Evolutionary conservation across 2,113 vertebrate species (phyloP), one percentile per base, ranked within the genome.

Genomic region (Holacanthus passer): DNA sequence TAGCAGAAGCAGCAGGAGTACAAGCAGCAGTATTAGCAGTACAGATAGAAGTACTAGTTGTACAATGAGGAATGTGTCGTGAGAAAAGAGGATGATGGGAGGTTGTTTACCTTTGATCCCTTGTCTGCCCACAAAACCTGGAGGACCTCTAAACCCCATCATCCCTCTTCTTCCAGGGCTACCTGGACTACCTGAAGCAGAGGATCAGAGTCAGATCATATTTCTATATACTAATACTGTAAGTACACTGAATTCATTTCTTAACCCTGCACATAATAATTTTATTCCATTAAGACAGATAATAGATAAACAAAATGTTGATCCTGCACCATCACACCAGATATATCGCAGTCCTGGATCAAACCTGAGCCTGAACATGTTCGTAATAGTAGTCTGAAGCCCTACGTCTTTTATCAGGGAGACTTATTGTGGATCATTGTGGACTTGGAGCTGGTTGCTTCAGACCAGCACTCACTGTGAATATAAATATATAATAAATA

Each of bases 81-180:
- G 14, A 39, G 14, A 16, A 68, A 29, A 60, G 29, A 59, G 41
- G 22, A 41, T 29, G 3, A 50, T 27, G 16, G 5, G 43, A 45
- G 6, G 3, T 11, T 3, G 3, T 17, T 85, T 81, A 95, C 94
- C 95, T 91, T 95, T 95, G 5, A 92, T 41, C 10, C 94, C 95
- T 32, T 64, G 79, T 56, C 68, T 79, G 22, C 95, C 95, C 5
- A 66, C 39, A n/a, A 88, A 92, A 19, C 95, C 95, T 4, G 73
- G 87, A 53, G 35, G 80, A 11, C 94, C 94, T 60, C 55, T 68
- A 62, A 74, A 24, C 20, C 95, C 95, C 0, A 52, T 71, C 24
- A 86, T 3, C 2, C 94, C 94, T 79, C 92, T 85, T 35, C 45
- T 64, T 31, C 94, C 94, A 37, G 87, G 53, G 59, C 74, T 83